Evolutionary conservation across 2,113 vertebrate species (phyloP).

Genomic region (Marmota flaviventris): DNA sequence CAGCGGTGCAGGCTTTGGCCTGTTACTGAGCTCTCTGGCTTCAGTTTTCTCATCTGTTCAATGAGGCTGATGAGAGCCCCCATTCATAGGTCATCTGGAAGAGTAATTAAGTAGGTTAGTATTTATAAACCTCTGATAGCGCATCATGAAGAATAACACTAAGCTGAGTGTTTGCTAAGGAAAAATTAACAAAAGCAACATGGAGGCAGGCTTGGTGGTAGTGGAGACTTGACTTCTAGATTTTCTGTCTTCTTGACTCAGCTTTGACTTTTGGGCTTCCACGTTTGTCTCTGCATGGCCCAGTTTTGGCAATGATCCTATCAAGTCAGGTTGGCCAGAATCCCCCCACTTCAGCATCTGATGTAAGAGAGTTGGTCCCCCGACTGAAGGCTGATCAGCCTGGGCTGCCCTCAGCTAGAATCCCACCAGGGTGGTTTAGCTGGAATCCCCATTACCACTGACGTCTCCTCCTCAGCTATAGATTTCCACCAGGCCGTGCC

Average conservation of each 20-base stretch:
- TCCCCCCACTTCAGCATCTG: neutral
- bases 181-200: neutral
- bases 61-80: neutral
- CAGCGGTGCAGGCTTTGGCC: no score
- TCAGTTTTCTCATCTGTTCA: neutral
- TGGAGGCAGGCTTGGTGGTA: neutral
- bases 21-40: neutral
- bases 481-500: neutral
- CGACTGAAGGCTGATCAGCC: no score
- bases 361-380: no score
- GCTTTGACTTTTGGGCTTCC: neutral
- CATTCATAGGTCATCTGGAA: neutral
- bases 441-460: neutral
- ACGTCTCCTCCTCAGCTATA: neutral
- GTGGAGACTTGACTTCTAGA: neutral
- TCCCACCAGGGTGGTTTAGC: neutral
- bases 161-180: neutral
- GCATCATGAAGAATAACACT: neutral
- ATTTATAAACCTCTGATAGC: neutral
- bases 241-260: neutral
- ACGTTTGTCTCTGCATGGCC: neutral
- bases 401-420: neutral
- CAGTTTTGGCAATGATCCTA: neutral
- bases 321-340: neutral
- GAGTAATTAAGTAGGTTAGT: neutral